Base-by-base conservation (phyloP, 1,140 invertebrate genomes). In the Mactra quadrangularis region DNA sequence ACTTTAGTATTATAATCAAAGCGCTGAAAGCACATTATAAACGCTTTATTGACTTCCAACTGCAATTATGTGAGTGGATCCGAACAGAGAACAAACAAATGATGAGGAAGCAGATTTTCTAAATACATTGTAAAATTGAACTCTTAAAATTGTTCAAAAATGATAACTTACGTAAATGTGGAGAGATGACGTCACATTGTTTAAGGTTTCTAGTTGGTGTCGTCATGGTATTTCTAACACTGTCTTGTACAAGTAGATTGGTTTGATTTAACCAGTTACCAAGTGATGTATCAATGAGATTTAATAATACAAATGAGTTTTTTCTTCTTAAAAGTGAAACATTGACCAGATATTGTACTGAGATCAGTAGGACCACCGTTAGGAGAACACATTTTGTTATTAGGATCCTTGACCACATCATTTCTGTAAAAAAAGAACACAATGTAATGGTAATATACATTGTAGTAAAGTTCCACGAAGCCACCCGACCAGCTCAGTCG, bases 311-410 rank as follows among this genome's bases (percentile, higher is more conserved):
- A 11, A 64, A 17, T 29, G 60, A 75, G 3, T 31, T 29, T 3
- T 60, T 57, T 3, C 15, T 55, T 41, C 45, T 57, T 17, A 62
- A 50, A 25, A 76, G 13, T 6, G 41, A 27, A 0, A 60, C 74
- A 47, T 76, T 76, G 3, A 62, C 55, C 1, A 76, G 74, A 57
- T 76, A 76, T 29, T 76, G 74, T 13, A 60, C 47, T 2, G 52
- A 47, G 13, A 76, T 33, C 15, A 76, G 45, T 1, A 62, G 17
- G 19, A 76, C 25, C 11, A 64, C 45, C 19, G 41, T 55, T 11
- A 76, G 19, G 22, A 76, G 19, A 29, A 76, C 74, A 29, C 31
- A 7, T 27, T 76, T 76, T 33, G 59, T 64, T 15, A 76, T 27
- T 2, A 31, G 25, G 6, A 38, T 45, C 9, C 27, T 31, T 22